These are phyloP conservation scores for Aspidoscelis tigris DNA, from an alignment of 2,113 vertebrate genomes.

Conservation along the genomic window DNA sequence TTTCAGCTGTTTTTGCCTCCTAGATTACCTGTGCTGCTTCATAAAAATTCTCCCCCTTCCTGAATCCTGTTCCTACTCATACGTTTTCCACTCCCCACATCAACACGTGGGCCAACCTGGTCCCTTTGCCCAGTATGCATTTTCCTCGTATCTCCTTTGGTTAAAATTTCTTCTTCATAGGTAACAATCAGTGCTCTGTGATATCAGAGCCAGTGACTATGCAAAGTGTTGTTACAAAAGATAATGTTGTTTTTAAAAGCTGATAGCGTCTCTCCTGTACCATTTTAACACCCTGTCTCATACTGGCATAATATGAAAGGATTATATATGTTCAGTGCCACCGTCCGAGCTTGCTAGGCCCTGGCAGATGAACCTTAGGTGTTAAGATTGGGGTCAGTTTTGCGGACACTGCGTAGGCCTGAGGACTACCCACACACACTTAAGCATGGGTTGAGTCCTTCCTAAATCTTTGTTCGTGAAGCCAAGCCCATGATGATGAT, in stretches of 20 bases:
- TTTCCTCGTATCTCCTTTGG: background rate
- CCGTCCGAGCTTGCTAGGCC: too few species aligned
- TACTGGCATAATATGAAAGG: background rate
- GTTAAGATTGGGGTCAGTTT: too few species aligned
- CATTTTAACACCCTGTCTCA: background rate
- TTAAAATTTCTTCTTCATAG: background rate
- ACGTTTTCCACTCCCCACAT: background rate
- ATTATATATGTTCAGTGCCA: background rate
- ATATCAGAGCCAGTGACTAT: background rate
- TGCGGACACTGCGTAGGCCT: too few species aligned
- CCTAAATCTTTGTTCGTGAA: too few species aligned
- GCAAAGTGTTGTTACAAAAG: background rate
- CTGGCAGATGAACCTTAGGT: too few species aligned
- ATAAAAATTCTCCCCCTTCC: background rate
- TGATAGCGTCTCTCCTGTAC: background rate
- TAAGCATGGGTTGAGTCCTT: too few species aligned
- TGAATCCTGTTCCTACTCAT: background rate
- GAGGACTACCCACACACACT: too few species aligned
- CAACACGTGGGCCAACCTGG: background rate
- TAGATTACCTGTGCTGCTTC: background rate
- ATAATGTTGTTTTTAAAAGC: background rate
- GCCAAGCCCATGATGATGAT: too few species aligned
- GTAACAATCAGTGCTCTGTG: background rate
- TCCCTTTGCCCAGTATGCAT: background rate
- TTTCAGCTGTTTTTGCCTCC: background rate